Conservation (phyloP, 2,888 invertebrate genomes). For the Athalia circularis region DNA sequence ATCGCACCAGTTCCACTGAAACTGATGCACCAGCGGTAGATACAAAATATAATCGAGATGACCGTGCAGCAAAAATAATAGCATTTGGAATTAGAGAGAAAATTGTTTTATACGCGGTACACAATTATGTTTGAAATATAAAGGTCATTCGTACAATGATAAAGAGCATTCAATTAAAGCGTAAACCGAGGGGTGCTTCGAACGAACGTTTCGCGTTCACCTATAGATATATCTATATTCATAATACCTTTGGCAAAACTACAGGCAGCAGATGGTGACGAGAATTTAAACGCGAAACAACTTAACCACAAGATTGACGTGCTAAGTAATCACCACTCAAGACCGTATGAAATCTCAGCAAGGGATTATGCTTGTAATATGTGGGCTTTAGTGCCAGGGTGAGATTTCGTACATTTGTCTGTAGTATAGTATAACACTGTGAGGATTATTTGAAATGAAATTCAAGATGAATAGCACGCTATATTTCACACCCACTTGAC, state of each 20-base stretch:
- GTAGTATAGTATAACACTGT: background rate
- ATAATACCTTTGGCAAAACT: too few relatives aligned
- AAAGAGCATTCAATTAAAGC: slow-evolving; percentile 7
- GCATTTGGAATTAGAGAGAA: background rate
- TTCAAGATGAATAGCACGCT: background rate
- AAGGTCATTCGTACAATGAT: background rate
- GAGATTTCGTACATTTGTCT: slow-evolving; percentile 21
- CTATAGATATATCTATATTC: too few relatives aligned
- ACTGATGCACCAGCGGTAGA: background rate
- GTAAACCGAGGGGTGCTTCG: too few relatives aligned
- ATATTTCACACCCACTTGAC: background rate
- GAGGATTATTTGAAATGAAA: background rate
- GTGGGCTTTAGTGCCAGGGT: slow-evolving; percentile 15
- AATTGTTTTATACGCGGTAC: too few relatives aligned
- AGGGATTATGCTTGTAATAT: slow-evolving; percentile 22
- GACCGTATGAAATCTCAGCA: slow-evolving; percentile 20
- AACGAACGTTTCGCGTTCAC: too few relatives aligned
- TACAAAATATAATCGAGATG: slow-evolving; percentile 21
- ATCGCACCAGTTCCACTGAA: background rate
- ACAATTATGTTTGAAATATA: background rate
- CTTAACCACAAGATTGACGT: slow-evolving; percentile 20
- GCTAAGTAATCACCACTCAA: slow-evolving; percentile 30
- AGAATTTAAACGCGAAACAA: slow-evolving; percentile 17
- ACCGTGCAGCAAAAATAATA: slow-evolving; percentile 8
- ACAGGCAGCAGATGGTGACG: background rate